These are phyloP conservation scores for Uloborus diversus DNA, from an alignment of 1,140 invertebrate genomes.

Conservation along the genomic window DNA sequence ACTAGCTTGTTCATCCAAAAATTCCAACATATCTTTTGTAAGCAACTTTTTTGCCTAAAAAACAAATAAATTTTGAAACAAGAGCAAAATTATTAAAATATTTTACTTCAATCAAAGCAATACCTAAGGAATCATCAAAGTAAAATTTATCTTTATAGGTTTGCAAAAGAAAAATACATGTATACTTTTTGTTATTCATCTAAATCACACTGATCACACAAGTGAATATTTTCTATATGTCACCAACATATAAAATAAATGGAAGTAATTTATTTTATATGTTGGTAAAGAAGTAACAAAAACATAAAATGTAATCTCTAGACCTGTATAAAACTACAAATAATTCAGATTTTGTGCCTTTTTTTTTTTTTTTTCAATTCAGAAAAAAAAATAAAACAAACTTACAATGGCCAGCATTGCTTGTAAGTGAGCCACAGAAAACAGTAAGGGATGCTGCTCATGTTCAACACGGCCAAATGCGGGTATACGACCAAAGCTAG, in stretches of 20 bases:
- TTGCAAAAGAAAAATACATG: too few species aligned
- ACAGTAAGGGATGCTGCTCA: constrained; percentile 64
- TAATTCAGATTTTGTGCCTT: too few species aligned
- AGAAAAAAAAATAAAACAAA: constrained; percentile 5
- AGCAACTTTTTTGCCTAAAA: constrained; percentile 81
- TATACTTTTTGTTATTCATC: too few species aligned
- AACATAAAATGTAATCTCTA: too few species aligned
- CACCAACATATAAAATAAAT: too few species aligned
- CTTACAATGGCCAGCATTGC: constrained; percentile 64
- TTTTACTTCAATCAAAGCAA: background rate
- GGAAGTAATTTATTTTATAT: too few species aligned
- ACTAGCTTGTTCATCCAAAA: constrained; percentile 81
- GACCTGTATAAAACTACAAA: too few species aligned
- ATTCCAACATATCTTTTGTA: constrained; percentile 81
- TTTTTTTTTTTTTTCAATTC: too few species aligned
- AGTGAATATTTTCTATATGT: too few species aligned
- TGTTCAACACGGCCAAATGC: constrained; percentile 63
- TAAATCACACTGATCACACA: too few species aligned
- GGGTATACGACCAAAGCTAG: constrained; percentile 75
- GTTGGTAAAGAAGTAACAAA: too few species aligned
- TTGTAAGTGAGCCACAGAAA: constrained; percentile 64
- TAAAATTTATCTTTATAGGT: too few species aligned
- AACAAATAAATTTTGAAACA: background rate
- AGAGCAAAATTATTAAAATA: background rate
- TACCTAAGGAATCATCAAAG: background rate